A percentile compares a stretch with the other conserved stretches of the same genome.
phyloP scores from a whole-genome alignment of 2,797 vertebrate species.

The Loriculus beryllinus region DNA sequence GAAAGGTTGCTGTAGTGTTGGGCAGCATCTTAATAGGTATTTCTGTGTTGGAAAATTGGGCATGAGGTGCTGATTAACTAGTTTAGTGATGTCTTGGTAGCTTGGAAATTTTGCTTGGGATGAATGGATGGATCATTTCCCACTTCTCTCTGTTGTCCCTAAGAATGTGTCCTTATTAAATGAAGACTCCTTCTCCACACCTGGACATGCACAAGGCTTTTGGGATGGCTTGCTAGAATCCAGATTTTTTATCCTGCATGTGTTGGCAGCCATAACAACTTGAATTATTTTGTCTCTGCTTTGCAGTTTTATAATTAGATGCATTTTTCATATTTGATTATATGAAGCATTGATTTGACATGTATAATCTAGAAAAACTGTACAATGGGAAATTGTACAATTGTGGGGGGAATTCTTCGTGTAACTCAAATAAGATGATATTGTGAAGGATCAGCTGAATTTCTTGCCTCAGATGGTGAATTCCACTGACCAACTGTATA shows the following conservation, averaged over 20 bases:
- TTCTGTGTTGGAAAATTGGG: background rate
- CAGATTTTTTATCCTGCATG: background rate
- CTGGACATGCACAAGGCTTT: background rate
- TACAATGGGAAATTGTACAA: background rate
- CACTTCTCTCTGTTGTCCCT: background rate
- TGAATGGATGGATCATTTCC: background rate
- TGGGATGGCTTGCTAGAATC: background rate
- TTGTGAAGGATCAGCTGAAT: background rate
- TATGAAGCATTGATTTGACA: background rate
- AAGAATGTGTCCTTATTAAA: background rate
- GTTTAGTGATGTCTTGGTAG: background rate
- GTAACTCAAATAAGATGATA: background rate
- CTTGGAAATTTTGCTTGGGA: background rate
- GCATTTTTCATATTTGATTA: background rate
- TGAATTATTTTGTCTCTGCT: background rate
- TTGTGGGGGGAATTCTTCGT: background rate
- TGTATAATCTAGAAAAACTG: background rate
- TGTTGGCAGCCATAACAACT: background rate
- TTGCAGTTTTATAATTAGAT: background rate
- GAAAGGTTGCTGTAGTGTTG: background rate
- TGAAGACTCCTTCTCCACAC: background rate
- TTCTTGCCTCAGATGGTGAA: background rate
- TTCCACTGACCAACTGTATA: background rate
- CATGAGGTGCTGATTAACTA: background rate
- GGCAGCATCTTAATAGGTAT: background rate